Conservation (phyloP, 30 jellyfish, hydroid and myxozoan genomes). For the Hydractinia echinata region DNA sequence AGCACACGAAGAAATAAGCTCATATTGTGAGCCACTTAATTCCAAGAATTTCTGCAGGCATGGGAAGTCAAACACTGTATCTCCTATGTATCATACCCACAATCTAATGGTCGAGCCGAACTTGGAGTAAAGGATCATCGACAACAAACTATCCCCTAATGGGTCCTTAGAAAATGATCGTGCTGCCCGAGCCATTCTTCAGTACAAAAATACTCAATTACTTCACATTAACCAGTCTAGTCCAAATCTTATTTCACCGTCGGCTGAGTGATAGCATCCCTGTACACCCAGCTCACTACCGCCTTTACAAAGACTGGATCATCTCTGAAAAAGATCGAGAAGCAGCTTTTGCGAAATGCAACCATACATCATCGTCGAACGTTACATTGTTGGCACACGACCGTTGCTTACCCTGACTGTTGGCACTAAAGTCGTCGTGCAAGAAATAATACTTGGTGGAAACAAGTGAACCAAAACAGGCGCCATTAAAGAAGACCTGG, state of each 20-base stretch:
- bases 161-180: not conserved
- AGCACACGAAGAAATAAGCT: constrained; percentile 15
- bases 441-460: not conserved
- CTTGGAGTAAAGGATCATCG: not conserved
- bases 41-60: not conserved
- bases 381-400: not conserved
- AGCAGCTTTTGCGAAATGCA: not conserved
- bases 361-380: not conserved
- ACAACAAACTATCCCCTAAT: not conserved
- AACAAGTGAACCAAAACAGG: constrained; percentile 1
- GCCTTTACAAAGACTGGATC: not conserved
- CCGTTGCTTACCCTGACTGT: not conserved
- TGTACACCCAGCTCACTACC: not conserved
- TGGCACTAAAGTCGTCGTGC: not conserved
- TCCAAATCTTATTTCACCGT: constrained; percentile 14
- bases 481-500: not conserved
- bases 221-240: not conserved
- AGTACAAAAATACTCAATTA: not conserved
- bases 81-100: constrained; percentile 19
- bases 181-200: constrained; percentile 15
- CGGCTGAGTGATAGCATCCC: constrained; percentile 2
- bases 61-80: not conserved
- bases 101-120: constrained; percentile 23
- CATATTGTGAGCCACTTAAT: not conserved
- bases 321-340: not conserved